Evolutionary conservation across 2,888 invertebrate species (phyloP).

Genomic region (Pollenia labialis): DNA sequence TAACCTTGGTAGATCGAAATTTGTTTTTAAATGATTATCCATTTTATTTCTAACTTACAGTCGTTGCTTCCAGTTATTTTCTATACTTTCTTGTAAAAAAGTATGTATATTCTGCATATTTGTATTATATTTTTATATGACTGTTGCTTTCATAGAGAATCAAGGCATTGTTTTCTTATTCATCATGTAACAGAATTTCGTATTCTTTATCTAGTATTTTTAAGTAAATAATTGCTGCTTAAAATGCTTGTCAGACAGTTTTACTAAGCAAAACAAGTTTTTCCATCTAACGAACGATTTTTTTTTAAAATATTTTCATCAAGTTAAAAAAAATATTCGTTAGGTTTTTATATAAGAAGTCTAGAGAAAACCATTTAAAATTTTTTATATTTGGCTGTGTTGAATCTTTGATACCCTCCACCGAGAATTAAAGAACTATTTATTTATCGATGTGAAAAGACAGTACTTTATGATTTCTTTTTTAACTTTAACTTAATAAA

Average conservation of each 20-base stretch:
- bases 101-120: not conserved
- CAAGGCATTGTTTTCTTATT: not conserved
- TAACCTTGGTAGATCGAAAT: no score
- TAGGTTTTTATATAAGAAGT: not conserved
- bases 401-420: no score
- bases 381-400: no score
- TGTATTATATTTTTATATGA: constrained; percentile 28
- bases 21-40: no score
- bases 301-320: constrained; percentile 36
- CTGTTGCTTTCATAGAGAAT: constrained; percentile 42
- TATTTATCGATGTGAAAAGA: no score
- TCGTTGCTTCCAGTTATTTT: no score
- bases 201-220: constrained; percentile 61
- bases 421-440: no score
- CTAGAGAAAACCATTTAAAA: no score
- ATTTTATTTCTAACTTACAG: no score
- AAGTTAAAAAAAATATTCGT: constrained; percentile 32
- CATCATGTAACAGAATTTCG: not conserved
- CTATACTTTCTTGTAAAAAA: not conserved
- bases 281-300: constrained; percentile 17
- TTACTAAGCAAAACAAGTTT: not conserved
- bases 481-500: no score
- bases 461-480: no score
- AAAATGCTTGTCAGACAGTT: constrained; percentile 81
- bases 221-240: constrained; percentile 82